A percentile compares a stretch with the other conserved stretches of the same genome.
Evolutionary conservation across 2,888 invertebrate species (phyloP).

Genomic region (Zhengitettix transpicula): DNA sequence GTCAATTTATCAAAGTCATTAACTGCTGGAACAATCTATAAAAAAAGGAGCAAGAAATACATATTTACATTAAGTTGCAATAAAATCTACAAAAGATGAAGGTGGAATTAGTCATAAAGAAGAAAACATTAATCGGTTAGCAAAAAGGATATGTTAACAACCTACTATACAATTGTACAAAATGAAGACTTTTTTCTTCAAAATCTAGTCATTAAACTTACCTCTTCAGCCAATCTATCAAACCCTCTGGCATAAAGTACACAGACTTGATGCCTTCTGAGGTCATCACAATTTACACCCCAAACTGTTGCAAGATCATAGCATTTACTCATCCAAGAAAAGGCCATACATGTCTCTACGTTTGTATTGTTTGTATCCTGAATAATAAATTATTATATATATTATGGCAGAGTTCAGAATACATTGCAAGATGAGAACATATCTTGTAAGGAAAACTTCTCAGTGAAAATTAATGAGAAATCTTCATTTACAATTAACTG

Average conservation of each 20-base stretch:
- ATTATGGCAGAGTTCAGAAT: no score
- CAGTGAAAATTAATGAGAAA: no score
- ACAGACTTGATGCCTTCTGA: slow-evolving; percentile 62
- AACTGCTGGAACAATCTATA: slow-evolving; percentile 43
- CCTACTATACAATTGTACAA: not conserved
- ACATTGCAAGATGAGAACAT: no score
- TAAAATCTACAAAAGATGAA: not conserved
- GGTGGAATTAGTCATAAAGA: not conserved
- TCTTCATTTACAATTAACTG: no score
- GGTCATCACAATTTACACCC: slow-evolving; percentile 53
- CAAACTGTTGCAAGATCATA: slow-evolving; percentile 55
- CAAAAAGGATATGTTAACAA: not conserved
- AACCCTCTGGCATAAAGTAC: slow-evolving; percentile 40
- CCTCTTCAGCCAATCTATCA: slow-evolving; percentile 43
- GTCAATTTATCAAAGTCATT: slow-evolving; percentile 53
- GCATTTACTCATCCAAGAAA: slow-evolving; percentile 54
- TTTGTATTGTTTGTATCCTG: not conserved
- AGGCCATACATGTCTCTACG: slow-evolving; percentile 4
- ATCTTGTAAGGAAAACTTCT: no score
- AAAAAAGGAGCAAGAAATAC: not conserved
- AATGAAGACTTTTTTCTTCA: no score
- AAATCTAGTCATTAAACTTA: slow-evolving; percentile 22
- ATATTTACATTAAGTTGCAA: no score
- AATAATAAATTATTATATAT: no score
- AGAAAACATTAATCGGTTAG: not conserved